These are phyloP conservation scores for Protobothrops flavoviridis DNA, from an alignment of 2,113 vertebrate genomes.

Conservation along the genomic window DNA sequence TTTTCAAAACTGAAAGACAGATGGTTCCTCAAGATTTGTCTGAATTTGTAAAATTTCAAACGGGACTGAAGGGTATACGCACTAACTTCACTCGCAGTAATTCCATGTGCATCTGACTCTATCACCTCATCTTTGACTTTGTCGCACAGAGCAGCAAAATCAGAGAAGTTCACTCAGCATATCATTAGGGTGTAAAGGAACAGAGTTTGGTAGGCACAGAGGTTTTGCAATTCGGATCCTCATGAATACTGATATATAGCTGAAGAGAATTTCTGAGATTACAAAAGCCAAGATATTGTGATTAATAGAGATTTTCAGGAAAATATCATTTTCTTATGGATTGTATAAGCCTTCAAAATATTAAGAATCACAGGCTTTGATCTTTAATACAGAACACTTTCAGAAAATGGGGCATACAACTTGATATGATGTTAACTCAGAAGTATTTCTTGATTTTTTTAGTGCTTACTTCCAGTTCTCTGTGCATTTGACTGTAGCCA, in stretches of 20 bases:
- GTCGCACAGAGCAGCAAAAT: background rate
- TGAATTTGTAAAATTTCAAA: background rate
- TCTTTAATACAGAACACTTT: background rate
- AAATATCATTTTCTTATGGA: conserved; percentile 2
- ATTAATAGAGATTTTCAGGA: background rate
- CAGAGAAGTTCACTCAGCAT: background rate
- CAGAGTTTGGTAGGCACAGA: background rate
- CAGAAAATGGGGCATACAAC: background rate
- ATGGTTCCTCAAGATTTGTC: background rate
- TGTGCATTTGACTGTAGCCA: background rate
- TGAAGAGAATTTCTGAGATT: background rate
- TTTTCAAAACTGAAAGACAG: conserved; percentile 2
- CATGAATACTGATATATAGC: background rate
- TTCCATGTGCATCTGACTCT: background rate
- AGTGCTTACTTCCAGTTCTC: background rate
- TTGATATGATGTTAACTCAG: too few relatives aligned
- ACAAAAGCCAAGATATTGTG: conserved; percentile 5
- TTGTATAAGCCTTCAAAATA: background rate
- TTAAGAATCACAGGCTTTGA: conserved; percentile 1
- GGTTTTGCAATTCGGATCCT: background rate
- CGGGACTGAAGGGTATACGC: background rate
- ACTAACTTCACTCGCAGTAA: background rate
- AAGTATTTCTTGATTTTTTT: background rate
- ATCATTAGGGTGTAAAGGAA: background rate
- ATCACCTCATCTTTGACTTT: background rate